Evolutionary conservation across 2,888 invertebrate species (phyloP), one percentile per base, ranked within the genome.

Genomic region (Hetaerina titia): DNA sequence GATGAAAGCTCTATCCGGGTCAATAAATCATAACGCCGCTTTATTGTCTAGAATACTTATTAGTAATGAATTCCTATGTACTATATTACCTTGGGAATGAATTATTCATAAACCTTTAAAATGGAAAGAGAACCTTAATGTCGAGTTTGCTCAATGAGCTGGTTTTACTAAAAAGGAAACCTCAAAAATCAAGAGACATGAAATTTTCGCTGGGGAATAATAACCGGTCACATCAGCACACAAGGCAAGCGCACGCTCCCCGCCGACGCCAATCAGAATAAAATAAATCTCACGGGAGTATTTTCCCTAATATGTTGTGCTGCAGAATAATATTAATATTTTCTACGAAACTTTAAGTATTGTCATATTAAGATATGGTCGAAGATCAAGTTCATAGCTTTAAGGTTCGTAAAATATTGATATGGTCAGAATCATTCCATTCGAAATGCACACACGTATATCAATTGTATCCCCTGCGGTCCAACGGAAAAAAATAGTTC

Each of bases 11-110:
- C 9, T 15, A 81, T 11, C 81, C 81, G 13, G 81, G 81, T 81
- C 81, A 31, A 81, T 81, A 81, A 81, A 81, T 81, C 81, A 81
- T 81, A 81, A 81, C 81, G 31, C 13, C 81, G 31, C 81, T 81
- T 31, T 31, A 81, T 31, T 81, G 81, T 31, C 25, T 8, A 31
- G 81, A 81, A 81, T 81, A 31, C 81, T 81, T 81, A 31, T 25
- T 81, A 25, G 81, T 81, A 81, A 81, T 81, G 81, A 81, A 81
- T 81, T 81, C 81, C 31, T 31, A 81, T 81, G 25, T 15, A 31
- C 81, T 31, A 13, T n/a, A 31, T 81, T 31, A 31, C 31, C 25
- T 81, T 6, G 25, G 13, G 81, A 81, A 81, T 81, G 81, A 81
- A 81, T 81, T 81, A 81, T 81, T 81, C 81, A 81, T 81, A 81